Percentiles rank a stretch among this genome's conserved stretches.
Evolutionary conservation across 2,113 vertebrate species (phyloP).

Genomic region (Turdus rufiventris): DNA sequence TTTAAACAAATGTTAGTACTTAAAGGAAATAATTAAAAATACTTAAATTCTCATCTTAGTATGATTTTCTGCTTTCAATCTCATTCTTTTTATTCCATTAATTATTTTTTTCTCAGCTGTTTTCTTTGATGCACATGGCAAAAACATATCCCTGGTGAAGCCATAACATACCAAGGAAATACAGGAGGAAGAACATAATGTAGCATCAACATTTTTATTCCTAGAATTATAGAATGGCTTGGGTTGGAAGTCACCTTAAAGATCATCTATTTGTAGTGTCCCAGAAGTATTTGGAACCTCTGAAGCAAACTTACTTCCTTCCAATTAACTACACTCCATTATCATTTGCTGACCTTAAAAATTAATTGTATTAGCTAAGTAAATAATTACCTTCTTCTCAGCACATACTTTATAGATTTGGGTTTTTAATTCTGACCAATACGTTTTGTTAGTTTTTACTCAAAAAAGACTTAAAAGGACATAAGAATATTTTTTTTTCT

Average conservation of each 20-base stretch:
- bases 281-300: background rate
- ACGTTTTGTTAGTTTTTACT: background rate
- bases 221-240: background rate
- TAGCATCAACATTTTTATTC: background rate
- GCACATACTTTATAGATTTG: background rate
- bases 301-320: background rate
- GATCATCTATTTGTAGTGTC: background rate
- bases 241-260: background rate
- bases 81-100: background rate
- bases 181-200: background rate
- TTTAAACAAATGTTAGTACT: background rate
- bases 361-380: background rate
- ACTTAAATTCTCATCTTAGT: background rate
- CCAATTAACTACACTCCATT: background rate
- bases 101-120: background rate
- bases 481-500: background rate
- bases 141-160: background rate
- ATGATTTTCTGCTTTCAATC: background rate
- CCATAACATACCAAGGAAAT: background rate
- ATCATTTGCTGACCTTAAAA: background rate
- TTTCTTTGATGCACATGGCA: background rate
- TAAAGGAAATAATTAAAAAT: background rate
- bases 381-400: background rate
- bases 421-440: background rate
- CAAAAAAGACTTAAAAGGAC: background rate